Evolutionary conservation across 2,113 vertebrate species (phyloP).

Genomic region (Apus apus): DNA sequence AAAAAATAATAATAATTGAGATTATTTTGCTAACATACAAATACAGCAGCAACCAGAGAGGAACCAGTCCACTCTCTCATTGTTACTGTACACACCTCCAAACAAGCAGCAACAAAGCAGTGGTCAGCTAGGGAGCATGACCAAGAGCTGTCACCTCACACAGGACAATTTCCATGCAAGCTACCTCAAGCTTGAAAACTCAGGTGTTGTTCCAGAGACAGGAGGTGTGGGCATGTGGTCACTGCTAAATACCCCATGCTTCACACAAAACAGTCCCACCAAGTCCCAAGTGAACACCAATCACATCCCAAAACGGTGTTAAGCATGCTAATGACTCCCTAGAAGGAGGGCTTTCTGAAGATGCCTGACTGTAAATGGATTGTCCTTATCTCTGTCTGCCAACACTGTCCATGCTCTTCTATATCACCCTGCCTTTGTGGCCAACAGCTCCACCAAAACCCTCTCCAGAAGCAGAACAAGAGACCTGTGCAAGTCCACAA

Average conservation of each 20-base stretch:
- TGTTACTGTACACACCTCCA: not conserved
- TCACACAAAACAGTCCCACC: too few relatives aligned
- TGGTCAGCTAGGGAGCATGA: not conserved
- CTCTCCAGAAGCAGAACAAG: rapidly evolving
- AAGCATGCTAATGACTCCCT: not conserved
- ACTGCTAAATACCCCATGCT: rapidly evolving
- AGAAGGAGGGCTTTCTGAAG: not conserved
- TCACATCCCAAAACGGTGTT: not conserved
- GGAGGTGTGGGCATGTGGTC: not conserved
- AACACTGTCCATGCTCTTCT: not conserved
- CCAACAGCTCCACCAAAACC: not conserved
- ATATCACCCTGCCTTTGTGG: not conserved
- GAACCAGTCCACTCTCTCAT: not conserved
- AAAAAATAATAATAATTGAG: not conserved
- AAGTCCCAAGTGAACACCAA: not conserved
- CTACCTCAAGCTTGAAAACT: not conserved
- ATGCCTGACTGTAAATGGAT: not conserved
- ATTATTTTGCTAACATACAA: not conserved
- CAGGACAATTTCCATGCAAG: not conserved
- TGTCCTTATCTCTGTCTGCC: not conserved
- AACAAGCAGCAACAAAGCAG: not conserved
- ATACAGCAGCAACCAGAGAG: rapidly evolving
- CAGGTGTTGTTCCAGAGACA: not conserved
- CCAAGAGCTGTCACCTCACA: not conserved
- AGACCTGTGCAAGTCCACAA: not conserved